Conservation (phyloP, 2,113 vertebrate genomes). For the Chaenocephalus aceratus region DNA sequence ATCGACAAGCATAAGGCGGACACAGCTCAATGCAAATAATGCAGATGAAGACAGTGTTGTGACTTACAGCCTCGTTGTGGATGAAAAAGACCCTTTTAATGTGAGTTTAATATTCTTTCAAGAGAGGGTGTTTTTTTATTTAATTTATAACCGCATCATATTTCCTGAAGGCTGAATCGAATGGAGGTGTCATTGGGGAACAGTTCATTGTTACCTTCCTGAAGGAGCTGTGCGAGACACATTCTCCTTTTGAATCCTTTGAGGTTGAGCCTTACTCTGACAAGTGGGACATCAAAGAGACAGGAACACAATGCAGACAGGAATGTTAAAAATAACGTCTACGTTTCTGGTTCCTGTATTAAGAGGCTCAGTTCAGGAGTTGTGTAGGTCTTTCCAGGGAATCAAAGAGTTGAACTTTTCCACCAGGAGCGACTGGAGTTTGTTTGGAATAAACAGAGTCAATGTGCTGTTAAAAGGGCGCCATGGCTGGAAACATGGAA, state of each 20-base stretch:
- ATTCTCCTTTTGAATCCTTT: constrained; percentile 34
- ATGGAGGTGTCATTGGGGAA: constrained; percentile 3
- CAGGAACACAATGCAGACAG: constrained; percentile 1
- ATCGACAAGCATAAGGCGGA: not conserved
- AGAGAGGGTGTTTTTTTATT: not conserved
- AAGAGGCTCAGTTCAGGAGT: not conserved
- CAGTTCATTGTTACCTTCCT: constrained; percentile 9
- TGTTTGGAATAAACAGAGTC: constrained; percentile 32
- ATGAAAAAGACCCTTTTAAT: not conserved
- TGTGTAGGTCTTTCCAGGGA: constrained; percentile 16
- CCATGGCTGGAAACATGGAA: constrained; percentile 16
- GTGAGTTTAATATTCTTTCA: constrained; percentile 25
- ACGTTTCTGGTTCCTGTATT: constrained; percentile 13
- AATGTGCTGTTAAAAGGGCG: constrained; percentile 27
- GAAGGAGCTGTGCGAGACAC: constrained; percentile 16
- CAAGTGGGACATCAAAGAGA: constrained; percentile 39
- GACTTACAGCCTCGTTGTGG: not conserved
- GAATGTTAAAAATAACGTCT: not conserved
- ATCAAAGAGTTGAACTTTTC: constrained; percentile 31
- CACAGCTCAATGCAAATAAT: not conserved
- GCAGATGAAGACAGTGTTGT: not conserved
- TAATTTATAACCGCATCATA: constrained; percentile 21
- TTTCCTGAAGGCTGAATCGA: constrained; percentile 25
- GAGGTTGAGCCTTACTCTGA: constrained; percentile 15
- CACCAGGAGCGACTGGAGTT: constrained; percentile 24